Conservation (phyloP, 2,113 vertebrate species). For the Tragelaphus strepsiceros region DNA sequence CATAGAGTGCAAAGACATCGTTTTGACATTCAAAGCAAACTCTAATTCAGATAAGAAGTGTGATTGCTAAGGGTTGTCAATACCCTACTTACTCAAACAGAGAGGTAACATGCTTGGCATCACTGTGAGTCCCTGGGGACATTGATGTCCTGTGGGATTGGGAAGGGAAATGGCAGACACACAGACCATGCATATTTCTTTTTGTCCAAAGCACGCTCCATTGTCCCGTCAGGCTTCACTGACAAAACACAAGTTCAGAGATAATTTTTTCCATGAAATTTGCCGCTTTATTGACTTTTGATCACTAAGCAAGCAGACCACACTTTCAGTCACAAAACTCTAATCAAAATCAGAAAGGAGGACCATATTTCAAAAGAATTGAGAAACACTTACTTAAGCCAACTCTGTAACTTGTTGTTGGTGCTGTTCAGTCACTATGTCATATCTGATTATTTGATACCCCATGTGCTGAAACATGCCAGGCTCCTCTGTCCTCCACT, state of each 20-base stretch:
- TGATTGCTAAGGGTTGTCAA: no score
- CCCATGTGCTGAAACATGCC: neutral
- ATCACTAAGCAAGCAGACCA: neutral
- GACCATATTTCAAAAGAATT: neutral
- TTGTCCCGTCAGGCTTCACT: neutral
- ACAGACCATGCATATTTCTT: neutral
- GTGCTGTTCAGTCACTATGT: neutral
- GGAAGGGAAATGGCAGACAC: no score
- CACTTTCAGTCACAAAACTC: neutral
- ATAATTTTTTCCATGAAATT: neutral
- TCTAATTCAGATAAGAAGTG: neutral
- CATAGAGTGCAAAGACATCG: neutral
- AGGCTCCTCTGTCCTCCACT: neutral
- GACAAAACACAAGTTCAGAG: neutral
- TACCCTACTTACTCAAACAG: no score
- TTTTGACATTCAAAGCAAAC: neutral
- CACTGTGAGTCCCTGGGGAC: neutral
- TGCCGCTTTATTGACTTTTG: neutral
- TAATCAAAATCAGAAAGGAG: neutral
- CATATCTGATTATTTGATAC: neutral
- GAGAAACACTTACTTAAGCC: neutral
- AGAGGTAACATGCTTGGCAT: neutral
- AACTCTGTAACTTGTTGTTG: neutral
- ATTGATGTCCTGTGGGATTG: rapidly evolving
- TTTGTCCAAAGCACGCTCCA: no score